These are phyloP conservation scores for Tenthredo livida DNA, from an alignment of 2,888 invertebrate genomes.

Conservation along the genomic window DNA sequence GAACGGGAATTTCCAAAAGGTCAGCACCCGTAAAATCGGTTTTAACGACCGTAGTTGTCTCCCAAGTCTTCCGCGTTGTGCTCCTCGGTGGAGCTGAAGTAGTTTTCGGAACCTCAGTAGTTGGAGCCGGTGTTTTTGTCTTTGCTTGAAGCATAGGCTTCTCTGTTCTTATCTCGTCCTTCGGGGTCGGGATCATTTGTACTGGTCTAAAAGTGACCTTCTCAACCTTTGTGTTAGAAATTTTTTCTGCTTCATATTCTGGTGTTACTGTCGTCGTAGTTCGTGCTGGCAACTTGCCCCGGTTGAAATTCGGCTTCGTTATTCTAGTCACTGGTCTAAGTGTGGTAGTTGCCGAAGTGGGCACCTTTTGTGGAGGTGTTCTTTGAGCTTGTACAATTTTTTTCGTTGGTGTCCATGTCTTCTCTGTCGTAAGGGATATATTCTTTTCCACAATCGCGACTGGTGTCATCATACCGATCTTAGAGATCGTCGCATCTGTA, in stretches of 20 bases:
- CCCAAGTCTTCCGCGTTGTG: slow-evolving; percentile 53
- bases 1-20: slow-evolving; percentile 57
- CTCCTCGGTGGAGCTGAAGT: slow-evolving; percentile 73
- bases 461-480: slow-evolving; percentile 56
- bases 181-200: slow-evolving; percentile 65
- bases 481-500: slow-evolving; percentile 57
- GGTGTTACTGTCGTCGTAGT: slow-evolving; percentile 63
- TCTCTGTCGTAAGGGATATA: slow-evolving; percentile 54
- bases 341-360: slow-evolving; percentile 7
- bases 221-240: slow-evolving; percentile 70
- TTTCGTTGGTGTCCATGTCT: slow-evolving; percentile 59
- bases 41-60: slow-evolving; percentile 42
- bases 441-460: slow-evolving; percentile 56
- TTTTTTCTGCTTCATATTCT: slow-evolving; percentile 34
- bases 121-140: slow-evolving; percentile 82
- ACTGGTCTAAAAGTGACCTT: slow-evolving; percentile 74
- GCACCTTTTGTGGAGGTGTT: not conserved
- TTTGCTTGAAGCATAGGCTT: slow-evolving; percentile 79
- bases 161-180: slow-evolving; percentile 64
- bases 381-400: slow-evolving; percentile 53
- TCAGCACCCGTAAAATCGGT: slow-evolving; percentile 52
- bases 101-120: slow-evolving; percentile 80
- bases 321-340: slow-evolving; percentile 32
- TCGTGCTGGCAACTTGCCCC: slow-evolving; percentile 62
- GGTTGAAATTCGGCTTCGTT: slow-evolving; percentile 53